phyloP scores from a whole-genome alignment of 2,797 vertebrate species.

The Cryptoprocta ferox region DNA sequence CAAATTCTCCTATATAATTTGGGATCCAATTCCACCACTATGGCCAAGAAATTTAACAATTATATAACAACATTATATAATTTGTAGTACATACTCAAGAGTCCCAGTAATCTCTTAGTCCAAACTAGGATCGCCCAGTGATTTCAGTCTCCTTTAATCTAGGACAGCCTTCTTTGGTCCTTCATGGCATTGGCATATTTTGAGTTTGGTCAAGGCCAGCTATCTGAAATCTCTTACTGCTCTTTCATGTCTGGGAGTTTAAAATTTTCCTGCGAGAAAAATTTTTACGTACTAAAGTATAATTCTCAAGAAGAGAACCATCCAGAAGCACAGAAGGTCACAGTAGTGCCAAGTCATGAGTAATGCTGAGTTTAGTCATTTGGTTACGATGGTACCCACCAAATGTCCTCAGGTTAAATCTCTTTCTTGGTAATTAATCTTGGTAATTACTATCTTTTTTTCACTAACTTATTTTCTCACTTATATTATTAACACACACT shows the following conservation, averaged over 20 bases:
- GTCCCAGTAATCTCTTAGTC: not conserved
- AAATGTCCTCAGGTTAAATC: not conserved
- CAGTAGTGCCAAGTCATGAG: not conserved
- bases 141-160: not conserved
- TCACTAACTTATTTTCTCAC: no score
- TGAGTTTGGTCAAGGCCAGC: not conserved
- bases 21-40: not conserved
- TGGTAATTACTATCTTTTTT: no score
- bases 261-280: slow-evolving; percentile 13
- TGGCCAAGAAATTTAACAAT: not conserved
- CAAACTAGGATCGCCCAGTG: not conserved
- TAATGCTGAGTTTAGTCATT: not conserved
- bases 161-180: not conserved
- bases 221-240: not conserved
- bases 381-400: not conserved
- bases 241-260: not conserved
- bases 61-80: not conserved
- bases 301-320: not conserved
- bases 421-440: not conserved
- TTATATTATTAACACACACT: no score
- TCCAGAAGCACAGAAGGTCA: not conserved
- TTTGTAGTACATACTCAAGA: not conserved
- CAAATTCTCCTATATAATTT: not conserved
- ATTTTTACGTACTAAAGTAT: not conserved
- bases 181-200: not conserved